Base-by-base conservation (phyloP, 2,888 invertebrate species). In the Heliconius ethilla region DNA sequence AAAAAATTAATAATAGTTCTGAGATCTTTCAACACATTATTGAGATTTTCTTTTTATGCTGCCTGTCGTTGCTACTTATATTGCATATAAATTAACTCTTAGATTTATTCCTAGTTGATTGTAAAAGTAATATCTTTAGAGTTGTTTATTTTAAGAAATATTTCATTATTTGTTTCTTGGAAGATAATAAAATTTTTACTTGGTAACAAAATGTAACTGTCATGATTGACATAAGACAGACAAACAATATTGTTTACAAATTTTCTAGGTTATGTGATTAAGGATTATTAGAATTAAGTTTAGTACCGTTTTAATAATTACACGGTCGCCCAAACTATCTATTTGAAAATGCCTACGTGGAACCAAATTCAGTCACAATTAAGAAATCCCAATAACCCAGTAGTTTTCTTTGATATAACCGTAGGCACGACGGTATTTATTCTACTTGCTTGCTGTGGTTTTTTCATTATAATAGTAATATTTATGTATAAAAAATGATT, bases 401-500 rank as follows among this genome's bases (percentile, higher is more conserved):
- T 99, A 18, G 99, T 99, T 15, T 99, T 99, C 92, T 98, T 99
- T 87, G 99, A 99, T 93, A 96, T 99, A 65, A 97, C 98, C 22
- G 99, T 99, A 29, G 99, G 99, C 82, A 98, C 98, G 73, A 98
- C 98, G 86, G 98, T 98, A 95, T 88, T 87, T 85, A 79, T n/a
- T 69, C 18, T 3, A 67, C n/a, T 62, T 40, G 11, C 11, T 11
- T 40, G 3, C 40, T 40, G 40, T 45, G 55, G 10, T 76, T 40
- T 45, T 6, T 63, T 15, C 6, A 11, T 15, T 18, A 15, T 33
- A 18, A 6, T 65, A 33, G 2, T 65, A 33, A 22, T 6, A 25
- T 55, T 10, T 45, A n/a, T 25, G 22, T 51, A 22, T 51, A 22
- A 18, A n/a, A 37, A 6, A 18, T 45, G 3, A 25, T 70, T 5